phyloP scores from a whole-genome alignment of 2,113 vertebrate species.

The Tychaedon coryphoeus region DNA sequence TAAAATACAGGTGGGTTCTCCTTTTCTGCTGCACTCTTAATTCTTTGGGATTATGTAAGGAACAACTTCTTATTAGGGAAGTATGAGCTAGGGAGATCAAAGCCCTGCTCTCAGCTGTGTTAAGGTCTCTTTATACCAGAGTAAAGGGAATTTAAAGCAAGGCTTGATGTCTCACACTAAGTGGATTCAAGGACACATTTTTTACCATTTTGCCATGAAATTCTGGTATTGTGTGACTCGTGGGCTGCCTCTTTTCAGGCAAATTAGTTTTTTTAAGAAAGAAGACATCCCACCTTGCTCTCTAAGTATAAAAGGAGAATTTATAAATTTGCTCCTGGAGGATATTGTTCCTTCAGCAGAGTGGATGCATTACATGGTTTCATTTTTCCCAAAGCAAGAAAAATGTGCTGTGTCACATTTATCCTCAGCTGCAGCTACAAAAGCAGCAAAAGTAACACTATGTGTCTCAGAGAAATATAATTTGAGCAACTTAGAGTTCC shows the following conservation, averaged over 20 bases:
- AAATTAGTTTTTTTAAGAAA: background rate
- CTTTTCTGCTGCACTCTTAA: background rate
- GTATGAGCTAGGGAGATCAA: slow-evolving; percentile 3
- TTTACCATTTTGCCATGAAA: background rate
- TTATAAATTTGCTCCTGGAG: background rate
- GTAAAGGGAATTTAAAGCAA: background rate
- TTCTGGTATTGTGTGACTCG: background rate
- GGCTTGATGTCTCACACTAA: background rate
- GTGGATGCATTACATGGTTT: background rate
- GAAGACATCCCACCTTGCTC: background rate
- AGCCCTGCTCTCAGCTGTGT: background rate
- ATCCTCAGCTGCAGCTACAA: background rate
- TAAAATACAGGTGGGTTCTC: background rate
- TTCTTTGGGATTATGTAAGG: background rate
- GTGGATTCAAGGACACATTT: background rate
- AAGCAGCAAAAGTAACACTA: background rate
- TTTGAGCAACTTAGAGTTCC: background rate
- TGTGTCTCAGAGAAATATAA: background rate
- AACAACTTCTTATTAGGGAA: background rate
- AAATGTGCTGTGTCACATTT: background rate
- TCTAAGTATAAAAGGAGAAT: background rate
- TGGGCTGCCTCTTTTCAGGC: background rate
- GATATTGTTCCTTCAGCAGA: background rate
- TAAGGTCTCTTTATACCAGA: background rate
- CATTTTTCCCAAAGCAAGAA: background rate